Evolutionary conservation across 2,888 invertebrate genomes (phyloP).

Genomic region (Fabriciana adippe): DNA sequence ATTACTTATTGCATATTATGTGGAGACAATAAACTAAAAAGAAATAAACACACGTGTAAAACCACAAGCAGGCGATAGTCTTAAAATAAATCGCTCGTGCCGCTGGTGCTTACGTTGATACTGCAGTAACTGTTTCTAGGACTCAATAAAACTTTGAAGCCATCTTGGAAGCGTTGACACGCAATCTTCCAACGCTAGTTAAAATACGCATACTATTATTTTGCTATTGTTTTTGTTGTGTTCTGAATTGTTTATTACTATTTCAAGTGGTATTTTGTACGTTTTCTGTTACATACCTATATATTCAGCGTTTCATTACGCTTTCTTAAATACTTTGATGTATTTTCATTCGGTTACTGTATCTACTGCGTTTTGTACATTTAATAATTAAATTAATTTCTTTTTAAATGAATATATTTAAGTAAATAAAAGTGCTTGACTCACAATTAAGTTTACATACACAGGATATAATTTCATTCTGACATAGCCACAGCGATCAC

Average conservation of each 20-base stretch:
- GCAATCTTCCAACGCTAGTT: conserved; percentile 6
- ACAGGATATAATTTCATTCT: conserved; percentile 14
- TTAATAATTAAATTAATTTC: no score
- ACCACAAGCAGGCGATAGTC: background rate
- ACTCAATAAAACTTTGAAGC: conserved; percentile 16
- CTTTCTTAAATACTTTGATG: no score
- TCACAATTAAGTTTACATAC: conserved; percentile 8
- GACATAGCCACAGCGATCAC: conserved; percentile 17
- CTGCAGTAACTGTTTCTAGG: conserved; percentile 21
- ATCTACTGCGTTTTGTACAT: no score
- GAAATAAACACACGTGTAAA: background rate
- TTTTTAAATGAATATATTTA: background rate
- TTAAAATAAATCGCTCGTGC: conserved; percentile 3
- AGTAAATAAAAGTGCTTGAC: background rate
- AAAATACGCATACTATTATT: conserved; percentile 3
- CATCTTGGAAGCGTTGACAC: conserved; percentile 14
- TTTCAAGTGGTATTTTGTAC: background rate
- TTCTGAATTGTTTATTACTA: background rate
- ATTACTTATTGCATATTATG: no score
- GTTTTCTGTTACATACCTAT: no score
- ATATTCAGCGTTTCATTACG: background rate
- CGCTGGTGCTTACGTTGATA: background rate
- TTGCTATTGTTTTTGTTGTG: background rate
- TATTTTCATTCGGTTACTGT: no score
- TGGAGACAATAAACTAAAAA: no score